Conservation (phyloP, 2,113 vertebrate genomes). For the Ptychochromis oligacanthus region DNA sequence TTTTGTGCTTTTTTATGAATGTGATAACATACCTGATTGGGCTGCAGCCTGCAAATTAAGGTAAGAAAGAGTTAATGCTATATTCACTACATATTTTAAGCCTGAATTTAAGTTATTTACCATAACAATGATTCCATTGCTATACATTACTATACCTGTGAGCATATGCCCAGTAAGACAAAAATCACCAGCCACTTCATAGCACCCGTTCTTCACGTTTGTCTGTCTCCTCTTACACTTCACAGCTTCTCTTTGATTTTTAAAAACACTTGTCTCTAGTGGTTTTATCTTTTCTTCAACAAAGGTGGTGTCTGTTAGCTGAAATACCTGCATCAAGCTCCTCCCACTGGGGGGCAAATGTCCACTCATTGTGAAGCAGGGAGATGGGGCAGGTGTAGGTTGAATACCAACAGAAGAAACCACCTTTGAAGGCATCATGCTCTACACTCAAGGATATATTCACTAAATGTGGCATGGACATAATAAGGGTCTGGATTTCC, state of each 20-base stretch:
- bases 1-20: background rate
- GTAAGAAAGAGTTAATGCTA: background rate
- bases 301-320: conserved; percentile 28
- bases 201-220: conserved; percentile 39
- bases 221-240: background rate
- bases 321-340: conserved; percentile 54
- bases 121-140: background rate
- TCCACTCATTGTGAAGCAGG: conserved; percentile 48
- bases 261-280: conserved; percentile 11
- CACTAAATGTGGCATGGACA: background rate
- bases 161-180: conserved; percentile 55
- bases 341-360: conserved; percentile 41
- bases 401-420: conserved; percentile 14
- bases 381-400: conserved; percentile 19
- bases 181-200: conserved; percentile 62
- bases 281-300: conserved; percentile 40
- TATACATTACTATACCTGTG: conserved; percentile 72
- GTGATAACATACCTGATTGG: conserved; percentile 43
- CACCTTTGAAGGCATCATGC: conserved; percentile 31
- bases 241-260: conserved; percentile 2
- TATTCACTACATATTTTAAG: background rate
- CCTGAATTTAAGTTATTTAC: background rate
- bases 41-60: conserved; percentile 58
- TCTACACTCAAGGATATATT: conserved; percentile 24
- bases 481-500: background rate